Evolutionary conservation across 2,113 vertebrate species (phyloP), one percentile per base, ranked within the genome.

Genomic region (Hydropotes inermis): DNA sequence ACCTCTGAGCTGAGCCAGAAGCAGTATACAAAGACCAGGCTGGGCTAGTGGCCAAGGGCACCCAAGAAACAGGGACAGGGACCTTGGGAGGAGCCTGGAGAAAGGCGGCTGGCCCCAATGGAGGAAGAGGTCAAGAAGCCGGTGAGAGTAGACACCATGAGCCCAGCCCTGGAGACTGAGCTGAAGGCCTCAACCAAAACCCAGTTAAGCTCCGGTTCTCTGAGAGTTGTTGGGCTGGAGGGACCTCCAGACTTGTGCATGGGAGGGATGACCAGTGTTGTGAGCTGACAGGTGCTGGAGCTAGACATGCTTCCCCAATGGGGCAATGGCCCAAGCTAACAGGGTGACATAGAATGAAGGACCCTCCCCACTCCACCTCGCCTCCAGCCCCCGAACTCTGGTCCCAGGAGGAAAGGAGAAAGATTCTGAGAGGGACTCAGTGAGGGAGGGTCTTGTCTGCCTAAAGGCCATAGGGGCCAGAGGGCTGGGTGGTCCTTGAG

Each of bases 311-410:
- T 28, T 58, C n/a, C n/a, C 10, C 4, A 6, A 6, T 1, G 17
- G 3, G 52, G 25, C 57, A 47, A 11, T 3, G 52, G 14, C 25
- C 36, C 47, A 23, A 8, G 27, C 28, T 27, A 54, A 43, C 8
- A 23, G 33, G 17, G 9, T 27, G 50, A 6, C n/a, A 4, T 17
- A 15, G 10, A 9, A 67, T 50, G 89, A 45, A 45, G 27, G 39
- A 33, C 14, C 11, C 13, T 50, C 23, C 45, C 47, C 30, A 11
- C 1, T 2, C 36, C 70, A 23, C 70, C 70, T 19, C 0, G 2
- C n/a, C n/a, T 33, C n/a, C 4, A 1, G 64, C 17, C 6, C 13
- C 33, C 5, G 10, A 1, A 17, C 19, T n/a, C 2, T 4, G 14
- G 30, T 54, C 45, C 36, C 36, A 55, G 78, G 45, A 61, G 11